Percentiles rank a stretch among this genome's conserved stretches.
Conservation (phyloP, 2,888 invertebrate genomes). For the Standfussiana lucernea region DNA sequence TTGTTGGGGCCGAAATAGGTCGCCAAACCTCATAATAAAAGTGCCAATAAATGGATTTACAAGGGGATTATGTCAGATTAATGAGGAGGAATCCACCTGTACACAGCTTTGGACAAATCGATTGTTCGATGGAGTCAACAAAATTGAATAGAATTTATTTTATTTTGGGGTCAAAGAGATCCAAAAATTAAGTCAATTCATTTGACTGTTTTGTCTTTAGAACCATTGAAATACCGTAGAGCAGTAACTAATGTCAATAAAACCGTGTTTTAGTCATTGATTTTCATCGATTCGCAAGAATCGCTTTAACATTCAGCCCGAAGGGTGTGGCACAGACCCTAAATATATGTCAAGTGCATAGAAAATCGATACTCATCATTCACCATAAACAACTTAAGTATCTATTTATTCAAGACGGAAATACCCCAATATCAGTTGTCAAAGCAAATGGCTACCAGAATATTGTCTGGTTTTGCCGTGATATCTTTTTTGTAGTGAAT, state of each 20-base stretch:
- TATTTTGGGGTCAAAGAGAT: too few species aligned
- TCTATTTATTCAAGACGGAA: conserved; percentile 12
- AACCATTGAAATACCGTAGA: not conserved
- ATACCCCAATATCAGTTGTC: conserved; percentile 4
- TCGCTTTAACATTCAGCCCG: not conserved
- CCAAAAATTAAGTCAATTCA: not conserved
- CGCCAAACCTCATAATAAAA: not conserved
- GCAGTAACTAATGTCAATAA: too few species aligned
- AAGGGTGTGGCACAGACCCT: not conserved
- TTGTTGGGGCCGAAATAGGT: not conserved
- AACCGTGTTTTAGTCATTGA: not conserved
- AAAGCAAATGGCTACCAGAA: conserved; percentile 18
- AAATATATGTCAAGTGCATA: conserved; percentile 44
- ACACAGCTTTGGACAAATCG: not conserved
- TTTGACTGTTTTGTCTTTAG: not conserved
- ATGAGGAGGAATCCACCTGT: conserved; percentile 1
- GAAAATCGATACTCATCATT: conserved; percentile 33
- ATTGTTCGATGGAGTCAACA: not conserved
- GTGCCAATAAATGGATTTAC: not conserved
- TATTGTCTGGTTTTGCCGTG: conserved; percentile 6
- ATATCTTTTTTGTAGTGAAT: conserved; percentile 13
- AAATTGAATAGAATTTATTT: too few species aligned
- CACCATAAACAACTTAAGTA: conserved; percentile 5
- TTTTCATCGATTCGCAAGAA: not conserved
- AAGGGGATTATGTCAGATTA: not conserved